Evolutionary conservation across 2,888 invertebrate species (phyloP).

Genomic region (Opisthograptis luteolata): DNA sequence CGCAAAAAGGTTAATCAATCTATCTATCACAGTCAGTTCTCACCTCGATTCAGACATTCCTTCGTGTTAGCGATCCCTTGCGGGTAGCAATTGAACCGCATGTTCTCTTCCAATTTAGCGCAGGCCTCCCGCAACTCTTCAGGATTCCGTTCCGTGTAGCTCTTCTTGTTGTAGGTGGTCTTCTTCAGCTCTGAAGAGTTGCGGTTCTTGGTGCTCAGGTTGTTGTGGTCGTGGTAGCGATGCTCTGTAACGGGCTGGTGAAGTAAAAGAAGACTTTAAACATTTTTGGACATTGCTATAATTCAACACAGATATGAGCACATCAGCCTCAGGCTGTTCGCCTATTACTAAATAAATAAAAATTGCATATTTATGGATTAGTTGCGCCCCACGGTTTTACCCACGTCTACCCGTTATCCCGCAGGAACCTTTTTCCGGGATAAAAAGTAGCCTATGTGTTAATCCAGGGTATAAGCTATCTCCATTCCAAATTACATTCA

Average conservation of each 20-base stretch:
- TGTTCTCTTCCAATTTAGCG: slow-evolving; percentile 64
- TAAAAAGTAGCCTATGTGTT: too few relatives aligned
- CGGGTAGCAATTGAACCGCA: slow-evolving; percentile 89
- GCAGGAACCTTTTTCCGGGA: too few relatives aligned
- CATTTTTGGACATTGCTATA: too few relatives aligned
- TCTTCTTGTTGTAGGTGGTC: slow-evolving; percentile 59
- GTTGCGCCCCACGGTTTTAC: too few relatives aligned
- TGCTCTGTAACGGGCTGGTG: slow-evolving; percentile 61
- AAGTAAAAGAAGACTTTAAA: not conserved
- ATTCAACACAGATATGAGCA: too few relatives aligned
- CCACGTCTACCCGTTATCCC: too few relatives aligned
- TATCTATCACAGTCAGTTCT: not conserved
- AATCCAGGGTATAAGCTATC: too few relatives aligned
- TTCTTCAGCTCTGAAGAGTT: slow-evolving; percentile 60
- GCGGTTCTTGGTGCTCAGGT: slow-evolving; percentile 77
- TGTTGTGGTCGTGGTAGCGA: slow-evolving; percentile 81
- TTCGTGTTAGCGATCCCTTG: slow-evolving; percentile 78
- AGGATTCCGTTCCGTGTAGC: slow-evolving; percentile 52
- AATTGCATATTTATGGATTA: too few relatives aligned
- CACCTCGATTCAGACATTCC: slow-evolving; percentile 85
- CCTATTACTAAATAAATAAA: too few relatives aligned
- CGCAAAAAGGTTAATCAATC: not conserved
- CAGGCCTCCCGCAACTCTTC: slow-evolving; percentile 73
- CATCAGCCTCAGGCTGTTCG: too few relatives aligned
- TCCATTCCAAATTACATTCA: too few relatives aligned